Evolutionary conservation across 2,888 invertebrate genomes (phyloP), one percentile per base, ranked within the genome.

Genomic region (Hydropsyche betteni): DNA sequence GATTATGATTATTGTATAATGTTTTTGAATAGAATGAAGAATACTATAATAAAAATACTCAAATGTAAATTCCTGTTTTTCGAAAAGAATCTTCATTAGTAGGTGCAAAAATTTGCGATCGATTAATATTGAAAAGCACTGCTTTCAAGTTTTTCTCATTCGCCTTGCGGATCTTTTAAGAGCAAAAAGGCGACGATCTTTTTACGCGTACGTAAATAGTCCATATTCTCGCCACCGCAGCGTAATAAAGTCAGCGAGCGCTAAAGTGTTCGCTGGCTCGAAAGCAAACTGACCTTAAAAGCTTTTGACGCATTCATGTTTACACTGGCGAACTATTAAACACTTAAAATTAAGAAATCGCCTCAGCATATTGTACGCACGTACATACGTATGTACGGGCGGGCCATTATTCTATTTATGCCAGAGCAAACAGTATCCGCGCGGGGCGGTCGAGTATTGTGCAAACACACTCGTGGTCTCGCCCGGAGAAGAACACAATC

Each of bases 331-430:
- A 70, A 75, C 78, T 78, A 78, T 76, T 78, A 78, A 78, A 78
- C 78, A 78, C 78, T 78, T 78, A 76, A 78, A 78, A 78, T 78
- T 78, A 78, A 76, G 78, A 78, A 78, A 78, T 78, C 78, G 78
- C 78, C 74, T 76, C 76, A 68, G 78, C 75, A 75, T 74, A 76
- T 76, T 74, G 76, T 74, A 76, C 70, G 78, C 44, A 34, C 58
- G 71, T 70, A 33, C 33, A 24, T 50, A 24, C 38, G 68, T 72
- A 70, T 70, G 55, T 24, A 74, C 69, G 77, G 64, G 74, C 75
- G 44, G 44, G 78, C 78, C 74, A 78, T 77, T 77, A 78, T 77
- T 78, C 75, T 76, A 77, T 78, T 78, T 78, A 75, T 77, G 64
- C 64, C 55, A 55, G 64, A 64, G 36, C 64, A 34, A 44, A 24